Evolutionary conservation across 2,888 invertebrate species (phyloP).

Genomic region (Keiferia lycopersicella): DNA sequence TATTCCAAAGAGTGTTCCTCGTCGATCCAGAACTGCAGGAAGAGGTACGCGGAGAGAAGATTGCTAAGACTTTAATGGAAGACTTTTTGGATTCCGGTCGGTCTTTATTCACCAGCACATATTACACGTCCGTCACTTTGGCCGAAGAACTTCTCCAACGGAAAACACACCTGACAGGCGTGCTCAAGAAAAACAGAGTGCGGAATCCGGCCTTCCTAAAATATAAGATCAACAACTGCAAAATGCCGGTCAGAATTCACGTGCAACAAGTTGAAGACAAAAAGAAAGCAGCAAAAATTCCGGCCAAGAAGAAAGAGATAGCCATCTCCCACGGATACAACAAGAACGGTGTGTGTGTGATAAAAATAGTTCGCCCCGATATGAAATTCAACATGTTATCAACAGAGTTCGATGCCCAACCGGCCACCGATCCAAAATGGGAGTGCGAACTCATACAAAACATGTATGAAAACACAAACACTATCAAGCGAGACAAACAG

Average conservation of each 20-base stretch:
- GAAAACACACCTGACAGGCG: not conserved
- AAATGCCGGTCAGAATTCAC: not conserved
- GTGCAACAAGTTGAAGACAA: too few species aligned
- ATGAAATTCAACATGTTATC: not conserved
- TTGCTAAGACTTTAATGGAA: not conserved
- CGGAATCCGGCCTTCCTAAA: not conserved
- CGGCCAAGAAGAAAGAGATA: not conserved
- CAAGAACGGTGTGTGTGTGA: not conserved
- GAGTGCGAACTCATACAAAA: not conserved
- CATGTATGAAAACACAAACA: not conserved
- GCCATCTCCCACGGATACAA: not conserved
- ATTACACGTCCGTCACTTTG: not conserved
- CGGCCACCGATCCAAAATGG: not conserved
- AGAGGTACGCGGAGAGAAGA: not conserved
- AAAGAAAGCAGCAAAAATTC: not conserved
- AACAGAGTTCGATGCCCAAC: not conserved
- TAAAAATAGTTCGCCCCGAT: not conserved
- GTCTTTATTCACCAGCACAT: not conserved
- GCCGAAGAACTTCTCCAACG: not conserved
- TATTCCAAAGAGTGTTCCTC: conserved; percentile 1
- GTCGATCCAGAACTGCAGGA: not conserved
- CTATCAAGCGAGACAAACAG: not conserved
- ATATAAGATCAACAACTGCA: not conserved
- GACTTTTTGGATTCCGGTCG: conserved; percentile 4
- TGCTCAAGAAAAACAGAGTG: not conserved